Conservation (phyloP, 1,140 invertebrate genomes). For the Drosophila leontia region DNA sequence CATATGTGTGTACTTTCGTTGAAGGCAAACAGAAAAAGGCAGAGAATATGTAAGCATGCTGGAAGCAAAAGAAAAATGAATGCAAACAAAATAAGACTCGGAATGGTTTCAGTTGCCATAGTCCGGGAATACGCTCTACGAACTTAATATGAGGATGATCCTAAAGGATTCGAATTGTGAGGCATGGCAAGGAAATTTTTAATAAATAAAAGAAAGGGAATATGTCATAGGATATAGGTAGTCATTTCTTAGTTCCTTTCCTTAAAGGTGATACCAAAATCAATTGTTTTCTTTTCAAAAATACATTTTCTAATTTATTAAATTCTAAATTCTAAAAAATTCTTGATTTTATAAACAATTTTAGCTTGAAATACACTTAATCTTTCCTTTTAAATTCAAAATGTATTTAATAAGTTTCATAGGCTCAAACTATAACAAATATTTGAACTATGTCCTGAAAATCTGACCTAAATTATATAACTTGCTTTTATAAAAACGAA, state of each 20-base stretch:
- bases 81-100: constrained; percentile 9
- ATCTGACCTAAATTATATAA: neutral
- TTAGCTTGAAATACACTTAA: no score
- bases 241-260: neutral
- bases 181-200: neutral
- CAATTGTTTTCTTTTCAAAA: no score
- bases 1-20: constrained; percentile 32
- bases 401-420: neutral
- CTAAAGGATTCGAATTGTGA: neutral
- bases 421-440: neutral
- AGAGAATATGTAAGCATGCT: constrained; percentile 25
- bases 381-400: neutral
- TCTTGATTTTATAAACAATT: no score
- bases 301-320: no score
- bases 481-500: neutral
- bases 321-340: no score
- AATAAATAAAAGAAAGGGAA: neutral
- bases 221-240: neutral
- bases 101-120: constrained; percentile 13
- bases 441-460: neutral
- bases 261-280: no score
- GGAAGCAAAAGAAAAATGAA: neutral
- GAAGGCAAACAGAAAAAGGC: constrained; percentile 61
- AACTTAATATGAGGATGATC: neutral
- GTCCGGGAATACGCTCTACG: constrained; percentile 15